These are phyloP conservation scores for Helicoverpa assulta DNA, from an alignment of 2,888 invertebrate species.

Conservation along the genomic window DNA sequence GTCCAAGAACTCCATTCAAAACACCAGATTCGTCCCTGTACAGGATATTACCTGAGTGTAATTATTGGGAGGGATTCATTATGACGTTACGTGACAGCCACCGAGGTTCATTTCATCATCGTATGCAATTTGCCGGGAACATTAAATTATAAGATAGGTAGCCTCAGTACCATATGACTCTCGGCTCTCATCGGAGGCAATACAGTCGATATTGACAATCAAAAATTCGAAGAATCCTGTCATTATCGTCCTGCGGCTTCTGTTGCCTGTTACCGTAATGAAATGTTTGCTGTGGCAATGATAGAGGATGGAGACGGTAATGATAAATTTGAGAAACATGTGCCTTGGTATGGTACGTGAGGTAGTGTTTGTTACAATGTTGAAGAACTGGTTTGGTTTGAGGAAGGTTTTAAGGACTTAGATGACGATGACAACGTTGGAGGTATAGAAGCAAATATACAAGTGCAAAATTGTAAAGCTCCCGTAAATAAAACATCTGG, in stretches of 20 bases:
- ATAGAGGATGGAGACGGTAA: slow-evolving; percentile 45
- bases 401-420: not conserved
- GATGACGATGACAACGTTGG: no score
- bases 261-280: slow-evolving; percentile 64
- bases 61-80: slow-evolving; percentile 85
- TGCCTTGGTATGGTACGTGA: slow-evolving; percentile 26
- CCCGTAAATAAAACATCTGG: no score
- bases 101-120: slow-evolving; percentile 72
- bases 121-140: slow-evolving; percentile 77
- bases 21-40: slow-evolving; percentile 61
- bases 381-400: not conserved
- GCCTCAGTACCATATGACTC: slow-evolving; percentile 65
- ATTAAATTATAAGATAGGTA: slow-evolving; percentile 74
- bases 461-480: no score
- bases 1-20: not conserved
- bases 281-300: slow-evolving; percentile 68
- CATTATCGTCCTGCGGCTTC: slow-evolving; percentile 61
- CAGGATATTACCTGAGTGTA: slow-evolving; percentile 79
- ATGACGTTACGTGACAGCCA: slow-evolving; percentile 84
- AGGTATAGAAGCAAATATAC: no score
- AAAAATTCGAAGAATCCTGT: slow-evolving; percentile 52
- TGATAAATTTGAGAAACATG: slow-evolving; percentile 31
- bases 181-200: slow-evolving; percentile 47
- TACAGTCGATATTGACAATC: slow-evolving; percentile 63
- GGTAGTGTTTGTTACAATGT: slow-evolving; percentile 1